Base-by-base conservation (phyloP, 2,888 invertebrate species). In the Panzeria rudis region DNA sequence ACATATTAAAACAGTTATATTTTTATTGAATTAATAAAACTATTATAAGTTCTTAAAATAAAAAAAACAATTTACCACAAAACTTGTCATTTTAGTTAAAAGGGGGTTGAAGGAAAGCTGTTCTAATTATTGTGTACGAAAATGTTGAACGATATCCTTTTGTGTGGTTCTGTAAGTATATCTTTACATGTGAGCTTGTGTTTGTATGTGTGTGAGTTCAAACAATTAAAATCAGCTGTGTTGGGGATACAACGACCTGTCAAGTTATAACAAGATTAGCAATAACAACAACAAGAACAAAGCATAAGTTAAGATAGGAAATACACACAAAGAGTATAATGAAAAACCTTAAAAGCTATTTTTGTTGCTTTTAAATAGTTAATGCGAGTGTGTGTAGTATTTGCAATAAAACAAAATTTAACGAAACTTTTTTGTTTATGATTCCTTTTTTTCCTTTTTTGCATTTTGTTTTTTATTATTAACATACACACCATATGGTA, bases 191-290 rank as follows among this genome's bases (percentile, higher is more conserved):
- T 64, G 52, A n/a, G 41, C 25, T 78, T 54, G 29, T 5, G 29
- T 54, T 50, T 47, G 5, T 66, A 66, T 50, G 13, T 75, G 61
- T 71, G 78, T 59, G 68, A 64, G 77, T 77, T 69, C 66, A 86
- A 86, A 78, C 80, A 77, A 84, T 86, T 73, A 79, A 72, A 86
- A 87, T 88, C 87, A 87, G 87, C 87, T 87, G 87, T 87, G 78
- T 71, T 82, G 86, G 80, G 86, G 86, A 87, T 87, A 83, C 88
- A 88, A 88, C 87, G 88, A 88, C 88, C 88, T 88, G 82, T 86
- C 86, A 87, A 86, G 83, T 80, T 83, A 52, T 77, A 62, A 41
- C 15, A 54, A 54, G 25, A 25, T 1, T 13, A 54, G 9, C 38
- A 32, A 56, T 68, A 79, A 78, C 29, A 62, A 78, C n/a, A n/a